Conservation (phyloP, 2,113 vertebrate genomes). For the Rattus rattus region DNA sequence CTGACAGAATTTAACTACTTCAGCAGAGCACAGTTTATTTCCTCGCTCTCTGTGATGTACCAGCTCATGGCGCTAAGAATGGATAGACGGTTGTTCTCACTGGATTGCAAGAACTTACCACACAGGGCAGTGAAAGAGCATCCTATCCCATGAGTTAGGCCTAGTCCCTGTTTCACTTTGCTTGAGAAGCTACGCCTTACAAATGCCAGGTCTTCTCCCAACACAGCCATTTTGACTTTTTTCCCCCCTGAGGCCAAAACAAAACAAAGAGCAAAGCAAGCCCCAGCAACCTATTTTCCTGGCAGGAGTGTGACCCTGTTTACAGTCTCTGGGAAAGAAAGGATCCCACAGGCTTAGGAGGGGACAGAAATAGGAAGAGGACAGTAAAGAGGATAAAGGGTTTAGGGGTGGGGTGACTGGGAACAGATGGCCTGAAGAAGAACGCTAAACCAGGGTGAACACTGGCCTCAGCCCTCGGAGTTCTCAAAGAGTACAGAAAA, state of each 20-base stretch:
- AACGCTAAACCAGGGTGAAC: background rate
- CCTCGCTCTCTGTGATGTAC: background rate
- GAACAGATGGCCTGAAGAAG: slow-evolving; percentile 74
- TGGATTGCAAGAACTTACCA: background rate
- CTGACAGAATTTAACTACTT: background rate
- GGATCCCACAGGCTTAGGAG: slow-evolving; percentile 52
- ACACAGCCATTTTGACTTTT: background rate
- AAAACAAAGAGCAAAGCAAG: background rate
- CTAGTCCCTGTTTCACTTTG: background rate
- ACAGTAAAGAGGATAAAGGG: slow-evolving; percentile 79
- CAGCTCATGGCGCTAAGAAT: background rate
- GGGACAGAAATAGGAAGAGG: slow-evolving; percentile 55
- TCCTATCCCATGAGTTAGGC: slow-evolving; percentile 11
- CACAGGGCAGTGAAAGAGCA: background rate
- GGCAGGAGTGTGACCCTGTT: background rate
- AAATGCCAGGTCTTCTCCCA: background rate
- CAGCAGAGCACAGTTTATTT: background rate
- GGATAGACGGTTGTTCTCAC: background rate
- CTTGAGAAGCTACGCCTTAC: background rate
- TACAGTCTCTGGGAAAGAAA: slow-evolving; percentile 42
- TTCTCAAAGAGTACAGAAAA: slow-evolving; percentile 34
- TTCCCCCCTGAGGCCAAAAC: background rate
- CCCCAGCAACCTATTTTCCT: slow-evolving; percentile 5
- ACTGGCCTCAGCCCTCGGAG: background rate
- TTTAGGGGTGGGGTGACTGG: slow-evolving; percentile 51